These are phyloP conservation scores for Malacoctenus gilli DNA, from an alignment of 2,797 vertebrate genomes.

Conservation along the genomic window DNA sequence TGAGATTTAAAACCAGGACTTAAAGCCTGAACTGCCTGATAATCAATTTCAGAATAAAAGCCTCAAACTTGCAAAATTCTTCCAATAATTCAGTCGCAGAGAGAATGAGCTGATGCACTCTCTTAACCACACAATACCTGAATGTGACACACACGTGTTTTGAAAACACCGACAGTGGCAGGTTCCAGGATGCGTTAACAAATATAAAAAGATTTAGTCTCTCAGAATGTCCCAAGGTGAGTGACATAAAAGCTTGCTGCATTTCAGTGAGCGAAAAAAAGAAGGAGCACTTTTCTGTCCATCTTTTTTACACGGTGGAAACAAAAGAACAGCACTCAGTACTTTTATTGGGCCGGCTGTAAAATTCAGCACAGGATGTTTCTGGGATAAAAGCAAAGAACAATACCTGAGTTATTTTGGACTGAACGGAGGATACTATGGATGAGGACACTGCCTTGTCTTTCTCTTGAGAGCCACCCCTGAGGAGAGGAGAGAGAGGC, in stretches of 20 bases:
- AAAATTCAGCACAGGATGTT: constrained; percentile 33
- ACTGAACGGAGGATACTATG: constrained; percentile 95
- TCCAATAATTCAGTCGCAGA: no score
- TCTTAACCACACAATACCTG: no score
- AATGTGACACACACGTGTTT: not conserved
- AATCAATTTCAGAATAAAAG: no score
- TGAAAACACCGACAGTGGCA: not conserved
- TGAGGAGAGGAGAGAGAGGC: constrained; percentile 63
- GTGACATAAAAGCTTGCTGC: constrained; percentile 25
- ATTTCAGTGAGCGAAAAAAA: constrained; percentile 20
- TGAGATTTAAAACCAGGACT: no score
- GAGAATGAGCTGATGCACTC: no score
- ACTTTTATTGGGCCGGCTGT: constrained; percentile 12
- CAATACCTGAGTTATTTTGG: constrained; percentile 98
- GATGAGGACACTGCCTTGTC: constrained; percentile 93
- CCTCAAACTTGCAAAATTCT: no score
- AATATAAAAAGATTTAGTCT: constrained; percentile 14
- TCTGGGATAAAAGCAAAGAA: constrained; percentile 53
- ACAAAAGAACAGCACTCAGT: constrained; percentile 36
- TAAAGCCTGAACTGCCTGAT: no score
- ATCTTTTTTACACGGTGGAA: constrained; percentile 23
- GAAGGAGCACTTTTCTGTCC: constrained; percentile 30
- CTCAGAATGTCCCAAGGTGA: constrained; percentile 15
- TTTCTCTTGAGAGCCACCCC: constrained; percentile 94
- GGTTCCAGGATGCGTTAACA: not conserved